Percentiles rank a stretch among this genome's conserved stretches.
Evolutionary conservation across 2,797 vertebrate genomes (phyloP).

Genomic region (Limnodromus scolopaceus): DNA sequence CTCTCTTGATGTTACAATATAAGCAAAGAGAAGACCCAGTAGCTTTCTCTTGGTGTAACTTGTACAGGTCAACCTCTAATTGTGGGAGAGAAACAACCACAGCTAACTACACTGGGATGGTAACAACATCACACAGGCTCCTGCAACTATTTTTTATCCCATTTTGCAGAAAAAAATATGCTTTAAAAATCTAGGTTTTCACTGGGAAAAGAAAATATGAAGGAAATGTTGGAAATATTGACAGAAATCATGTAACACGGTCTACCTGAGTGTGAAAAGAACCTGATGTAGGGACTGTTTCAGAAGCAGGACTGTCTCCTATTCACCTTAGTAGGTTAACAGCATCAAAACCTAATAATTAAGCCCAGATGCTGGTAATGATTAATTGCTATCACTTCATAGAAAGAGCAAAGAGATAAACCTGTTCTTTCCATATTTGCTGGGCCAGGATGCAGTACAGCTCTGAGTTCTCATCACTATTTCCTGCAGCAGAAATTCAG

Average conservation of each 20-base stretch:
- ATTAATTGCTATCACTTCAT: not conserved
- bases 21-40: not conserved
- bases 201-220: not conserved
- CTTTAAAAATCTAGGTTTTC: not conserved
- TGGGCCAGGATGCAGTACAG: not conserved
- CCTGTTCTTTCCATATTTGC: not conserved
- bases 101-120: not conserved
- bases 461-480: not conserved
- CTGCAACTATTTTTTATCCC: not conserved
- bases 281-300: not conserved
- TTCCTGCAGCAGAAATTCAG: not conserved
- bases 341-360: not conserved
- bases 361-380: not conserved
- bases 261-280: not conserved
- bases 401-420: not conserved
- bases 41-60: not conserved
- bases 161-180: not conserved
- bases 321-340: not conserved
- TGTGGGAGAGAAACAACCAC: not conserved
- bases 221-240: not conserved
- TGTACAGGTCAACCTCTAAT: not conserved
- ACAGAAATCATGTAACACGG: not conserved
- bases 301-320: not conserved
- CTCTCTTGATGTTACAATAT: not conserved
- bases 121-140: not conserved